Percentiles rank a stretch among this genome's conserved stretches.
Conservation (phyloP, 2,797 vertebrate species). For the Triplophysa bombifrons region DNA sequence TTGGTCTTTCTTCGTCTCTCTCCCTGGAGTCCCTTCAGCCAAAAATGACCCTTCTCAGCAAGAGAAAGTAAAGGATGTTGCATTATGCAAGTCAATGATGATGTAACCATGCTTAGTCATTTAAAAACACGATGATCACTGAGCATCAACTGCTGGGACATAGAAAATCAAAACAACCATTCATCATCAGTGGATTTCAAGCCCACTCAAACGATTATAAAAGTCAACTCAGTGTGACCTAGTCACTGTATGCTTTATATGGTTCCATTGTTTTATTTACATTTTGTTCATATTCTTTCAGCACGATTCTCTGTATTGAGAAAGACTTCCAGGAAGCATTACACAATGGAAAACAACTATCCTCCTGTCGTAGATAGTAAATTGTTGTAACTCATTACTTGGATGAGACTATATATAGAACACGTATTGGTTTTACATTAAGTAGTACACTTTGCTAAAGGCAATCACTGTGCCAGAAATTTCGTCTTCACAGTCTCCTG, state of each 20-base stretch:
- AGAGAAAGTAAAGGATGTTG: constrained; percentile 76
- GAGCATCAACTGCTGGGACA: constrained; percentile 15
- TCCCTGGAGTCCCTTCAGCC: constrained; percentile 49
- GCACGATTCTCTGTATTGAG: too few species aligned
- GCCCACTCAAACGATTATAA: constrained; percentile 4
- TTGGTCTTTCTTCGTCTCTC: neutral
- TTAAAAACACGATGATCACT: constrained; percentile 25
- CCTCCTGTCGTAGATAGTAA: too few species aligned
- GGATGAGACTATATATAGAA: too few species aligned
- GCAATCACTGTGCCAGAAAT: too few species aligned
- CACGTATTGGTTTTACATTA: too few species aligned
- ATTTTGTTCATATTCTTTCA: too few species aligned
- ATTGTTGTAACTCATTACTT: too few species aligned
- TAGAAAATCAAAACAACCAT: constrained; percentile 48
- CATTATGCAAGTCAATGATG: constrained; percentile 74
- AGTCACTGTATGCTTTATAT: neutral
- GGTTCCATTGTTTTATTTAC: too few species aligned
- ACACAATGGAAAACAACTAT: too few species aligned
- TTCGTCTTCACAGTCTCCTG: too few species aligned
- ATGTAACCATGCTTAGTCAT: constrained; percentile 57
- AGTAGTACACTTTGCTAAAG: too few species aligned
- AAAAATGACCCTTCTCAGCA: constrained; percentile 77
- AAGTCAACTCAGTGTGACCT: constrained; percentile 27
- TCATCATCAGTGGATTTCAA: neutral
- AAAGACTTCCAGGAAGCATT: too few species aligned